Conservation (phyloP, 2,113 vertebrate species). For the Mormyrus iriodes region DNA sequence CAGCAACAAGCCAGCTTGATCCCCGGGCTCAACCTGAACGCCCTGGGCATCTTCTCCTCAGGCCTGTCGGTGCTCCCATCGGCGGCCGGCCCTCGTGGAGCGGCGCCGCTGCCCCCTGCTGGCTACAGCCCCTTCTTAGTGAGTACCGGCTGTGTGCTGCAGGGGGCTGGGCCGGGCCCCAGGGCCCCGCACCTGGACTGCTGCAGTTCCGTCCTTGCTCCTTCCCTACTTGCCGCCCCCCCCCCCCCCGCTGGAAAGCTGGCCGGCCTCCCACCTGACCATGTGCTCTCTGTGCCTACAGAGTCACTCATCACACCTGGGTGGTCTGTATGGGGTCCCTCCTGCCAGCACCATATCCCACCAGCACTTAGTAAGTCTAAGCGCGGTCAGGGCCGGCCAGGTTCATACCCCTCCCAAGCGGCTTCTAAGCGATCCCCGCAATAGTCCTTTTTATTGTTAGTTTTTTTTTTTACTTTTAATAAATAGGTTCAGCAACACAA, state of each 20-base stretch:
- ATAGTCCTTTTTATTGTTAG: not conserved
- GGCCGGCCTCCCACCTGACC: constrained; percentile 17
- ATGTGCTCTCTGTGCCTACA: constrained; percentile 47
- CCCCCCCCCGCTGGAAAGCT: not conserved
- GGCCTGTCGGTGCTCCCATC: constrained; percentile 76
- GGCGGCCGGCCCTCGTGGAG: constrained; percentile 63
- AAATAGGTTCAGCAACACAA: not conserved
- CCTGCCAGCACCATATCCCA: constrained; percentile 66
- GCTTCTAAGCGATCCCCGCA: not conserved
- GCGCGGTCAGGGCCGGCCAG: not conserved
- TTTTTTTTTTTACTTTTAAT: not conserved
- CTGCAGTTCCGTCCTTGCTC: not conserved
- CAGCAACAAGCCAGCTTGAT: constrained; percentile 93
- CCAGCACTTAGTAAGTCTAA: constrained; percentile 73
- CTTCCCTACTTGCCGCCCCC: not conserved
- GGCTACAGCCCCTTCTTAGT: constrained; percentile 82
- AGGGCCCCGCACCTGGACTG: too few species aligned
- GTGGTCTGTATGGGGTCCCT: constrained; percentile 73
- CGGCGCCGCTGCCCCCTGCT: constrained; percentile 51
- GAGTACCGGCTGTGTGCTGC: constrained; percentile 45
- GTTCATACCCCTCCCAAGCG: not conserved
- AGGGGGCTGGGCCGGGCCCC: not conserved
- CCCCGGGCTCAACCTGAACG: constrained; percentile 85
- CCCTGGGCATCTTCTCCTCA: constrained; percentile 90
- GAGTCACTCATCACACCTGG: constrained; percentile 82